Evolutionary conservation across 2,888 invertebrate genomes (phyloP).

Genomic region (Paralinhomoeus sp.): DNA sequence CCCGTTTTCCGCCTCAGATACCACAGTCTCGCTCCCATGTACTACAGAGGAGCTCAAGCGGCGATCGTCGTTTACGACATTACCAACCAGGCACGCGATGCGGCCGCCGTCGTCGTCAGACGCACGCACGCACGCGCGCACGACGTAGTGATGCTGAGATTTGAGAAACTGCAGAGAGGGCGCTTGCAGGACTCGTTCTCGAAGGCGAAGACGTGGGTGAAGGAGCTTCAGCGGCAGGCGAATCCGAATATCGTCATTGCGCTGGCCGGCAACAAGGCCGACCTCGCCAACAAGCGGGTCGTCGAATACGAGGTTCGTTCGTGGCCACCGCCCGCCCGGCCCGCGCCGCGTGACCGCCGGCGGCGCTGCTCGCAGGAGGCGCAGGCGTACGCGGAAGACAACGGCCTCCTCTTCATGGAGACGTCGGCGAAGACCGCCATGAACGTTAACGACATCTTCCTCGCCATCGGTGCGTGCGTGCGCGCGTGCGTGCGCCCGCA

Average conservation of each 20-base stretch:
- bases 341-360: too few species aligned
- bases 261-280: conserved; percentile 92
- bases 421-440: conserved; percentile 99
- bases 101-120: too few species aligned
- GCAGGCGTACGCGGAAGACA: conserved; percentile 94
- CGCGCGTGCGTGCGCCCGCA: too few species aligned
- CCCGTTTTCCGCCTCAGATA: too few species aligned
- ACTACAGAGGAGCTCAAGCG: conserved; percentile 43
- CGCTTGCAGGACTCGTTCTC: conserved; percentile 35
- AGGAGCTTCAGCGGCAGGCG: conserved; percentile 93
- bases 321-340: background rate
- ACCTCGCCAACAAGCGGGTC: conserved; percentile 80
- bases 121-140: too few species aligned
- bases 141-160: too few species aligned
- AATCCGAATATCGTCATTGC: conserved; percentile 98
- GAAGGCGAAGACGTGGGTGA: conserved; percentile 92
- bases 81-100: conserved; percentile 57
- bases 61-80: conserved; percentile 99
- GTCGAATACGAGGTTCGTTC: conserved; percentile 47
- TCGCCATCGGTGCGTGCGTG: conserved; percentile 62
- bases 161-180: too few species aligned
- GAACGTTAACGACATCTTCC: conserved; percentile 99
- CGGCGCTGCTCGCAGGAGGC: conserved; percentile 34
- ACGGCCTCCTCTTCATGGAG: conserved; percentile 97
- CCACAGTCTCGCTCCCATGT: conserved; percentile 99